phyloP scores from a whole-genome alignment of 2,888 invertebrate species.

The Drosophila siamana region DNA sequence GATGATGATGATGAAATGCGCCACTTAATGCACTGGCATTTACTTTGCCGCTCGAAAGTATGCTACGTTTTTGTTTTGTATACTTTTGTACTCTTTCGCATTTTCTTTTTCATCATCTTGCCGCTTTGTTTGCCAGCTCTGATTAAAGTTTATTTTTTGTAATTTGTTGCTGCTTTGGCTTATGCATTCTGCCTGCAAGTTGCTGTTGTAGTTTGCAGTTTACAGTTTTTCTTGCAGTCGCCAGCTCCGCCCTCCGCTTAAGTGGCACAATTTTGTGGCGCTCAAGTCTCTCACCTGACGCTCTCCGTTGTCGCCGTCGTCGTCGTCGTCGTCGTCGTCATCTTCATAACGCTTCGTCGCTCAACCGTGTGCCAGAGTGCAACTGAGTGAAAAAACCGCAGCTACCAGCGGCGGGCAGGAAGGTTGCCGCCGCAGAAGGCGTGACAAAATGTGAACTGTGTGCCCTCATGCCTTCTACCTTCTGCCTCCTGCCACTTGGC shows the following conservation, averaged over 20 bases:
- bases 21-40: slow-evolving; percentile 72
- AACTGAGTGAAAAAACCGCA: slow-evolving; percentile 76
- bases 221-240: background rate
- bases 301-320: slow-evolving; percentile 9
- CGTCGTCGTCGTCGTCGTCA: slow-evolving; percentile 27
- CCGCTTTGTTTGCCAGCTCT: slow-evolving; percentile 62
- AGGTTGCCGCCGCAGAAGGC: background rate
- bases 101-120: slow-evolving; percentile 9
- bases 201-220: background rate
- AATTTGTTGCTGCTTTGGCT: slow-evolving; percentile 65
- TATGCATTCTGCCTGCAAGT: slow-evolving; percentile 14
- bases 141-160: slow-evolving; percentile 75
- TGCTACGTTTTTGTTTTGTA: slow-evolving; percentile 37
- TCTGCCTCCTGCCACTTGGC: too few relatives aligned
- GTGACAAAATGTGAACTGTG: slow-evolving; percentile 55
- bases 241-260: slow-evolving; percentile 52
- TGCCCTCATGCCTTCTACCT: too few relatives aligned
- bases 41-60: slow-evolving; percentile 62
- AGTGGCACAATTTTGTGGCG: slow-evolving; percentile 76
- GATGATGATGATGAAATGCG: slow-evolving; percentile 67
- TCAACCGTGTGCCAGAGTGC: slow-evolving; percentile 72
- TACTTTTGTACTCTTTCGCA: slow-evolving; percentile 3
- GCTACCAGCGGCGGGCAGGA: slow-evolving; percentile 27
- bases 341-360: slow-evolving; percentile 75
- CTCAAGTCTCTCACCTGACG: slow-evolving; percentile 52